phyloP scores from a whole-genome alignment of 2,113 vertebrate species.

The Cricetomys ansorgei region DNA sequence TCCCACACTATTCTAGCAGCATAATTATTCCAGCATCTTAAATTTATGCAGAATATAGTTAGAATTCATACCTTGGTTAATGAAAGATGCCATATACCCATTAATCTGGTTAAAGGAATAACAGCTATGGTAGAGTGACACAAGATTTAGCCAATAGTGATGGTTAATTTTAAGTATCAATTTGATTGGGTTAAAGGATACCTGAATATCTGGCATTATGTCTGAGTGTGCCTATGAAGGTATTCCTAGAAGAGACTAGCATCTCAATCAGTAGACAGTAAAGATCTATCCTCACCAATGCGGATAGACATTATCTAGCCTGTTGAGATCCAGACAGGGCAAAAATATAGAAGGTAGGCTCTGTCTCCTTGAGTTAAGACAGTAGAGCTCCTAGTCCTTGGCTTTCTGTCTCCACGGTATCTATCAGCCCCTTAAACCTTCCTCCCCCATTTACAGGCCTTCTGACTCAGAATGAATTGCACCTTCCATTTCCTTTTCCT shows the following conservation, averaged over 20 bases:
- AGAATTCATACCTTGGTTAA: slow-evolving; percentile 37
- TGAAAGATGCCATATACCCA: not conserved
- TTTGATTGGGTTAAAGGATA: not conserved
- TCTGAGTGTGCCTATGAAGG: not conserved
- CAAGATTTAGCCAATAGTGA: not conserved
- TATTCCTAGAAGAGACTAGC: not conserved
- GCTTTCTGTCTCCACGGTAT: not conserved
- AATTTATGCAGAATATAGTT: not conserved
- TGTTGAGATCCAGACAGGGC: not conserved
- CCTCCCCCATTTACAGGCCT: not conserved
- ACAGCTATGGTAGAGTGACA: not conserved
- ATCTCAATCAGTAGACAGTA: not conserved
- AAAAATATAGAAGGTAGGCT: not conserved
- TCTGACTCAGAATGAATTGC: not conserved
- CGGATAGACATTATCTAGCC: not conserved
- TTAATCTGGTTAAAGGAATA: not conserved
- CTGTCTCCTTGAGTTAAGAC: not conserved
- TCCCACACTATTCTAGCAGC: not conserved
- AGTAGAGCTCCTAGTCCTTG: not conserved
- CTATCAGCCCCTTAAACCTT: not conserved
- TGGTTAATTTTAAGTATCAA: not conserved
- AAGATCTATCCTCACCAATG: not conserved
- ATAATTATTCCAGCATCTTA: not conserved
- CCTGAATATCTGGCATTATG: not conserved
- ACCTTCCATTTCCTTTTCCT: not conserved